Percentiles rank a stretch among this genome's conserved stretches.
Conservation (phyloP, 2,888 invertebrate genomes). For the Iselma pallidipennis region DNA sequence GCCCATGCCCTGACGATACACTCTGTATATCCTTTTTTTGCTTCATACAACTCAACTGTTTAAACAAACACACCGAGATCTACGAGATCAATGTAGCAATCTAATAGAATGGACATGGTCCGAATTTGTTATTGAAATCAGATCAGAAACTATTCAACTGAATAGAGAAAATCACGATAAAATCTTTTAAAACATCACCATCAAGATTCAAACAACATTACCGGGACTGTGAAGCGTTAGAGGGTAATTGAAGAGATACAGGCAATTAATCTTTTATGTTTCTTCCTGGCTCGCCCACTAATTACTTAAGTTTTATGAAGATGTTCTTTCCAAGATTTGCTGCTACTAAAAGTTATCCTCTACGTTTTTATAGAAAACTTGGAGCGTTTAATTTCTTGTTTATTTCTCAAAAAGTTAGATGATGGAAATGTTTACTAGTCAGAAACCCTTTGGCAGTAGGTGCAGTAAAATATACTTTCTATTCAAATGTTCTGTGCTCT, state of each 20-base stretch:
- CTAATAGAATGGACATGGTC: conserved; percentile 44
- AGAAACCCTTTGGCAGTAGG: conserved; percentile 18
- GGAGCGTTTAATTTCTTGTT: too few species aligned
- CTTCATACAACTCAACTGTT: conserved; percentile 1
- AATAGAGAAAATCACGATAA: conserved; percentile 39
- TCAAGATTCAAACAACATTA: too few species aligned
- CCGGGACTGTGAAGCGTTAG: too few species aligned
- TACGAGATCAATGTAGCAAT: conserved; percentile 42
- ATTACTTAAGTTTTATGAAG: not conserved
- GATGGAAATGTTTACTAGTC: too few species aligned
- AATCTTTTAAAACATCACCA: conserved; percentile 19
- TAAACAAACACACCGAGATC: conserved; percentile 29
- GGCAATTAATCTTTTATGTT: not conserved
- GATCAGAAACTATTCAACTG: conserved; percentile 39
- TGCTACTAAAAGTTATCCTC: too few species aligned
- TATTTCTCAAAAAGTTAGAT: too few species aligned
- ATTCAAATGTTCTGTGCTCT: conserved; percentile 24
- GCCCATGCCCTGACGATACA: conserved; percentile 39
- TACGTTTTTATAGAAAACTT: too few species aligned
- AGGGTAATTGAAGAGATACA: not conserved
- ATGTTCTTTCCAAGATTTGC: not conserved
- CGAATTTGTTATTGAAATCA: conserved; percentile 52
- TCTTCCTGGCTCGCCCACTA: not conserved
- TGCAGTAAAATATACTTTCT: conserved; percentile 23
- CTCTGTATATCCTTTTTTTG: conserved; percentile 30